These are phyloP conservation scores for Papilio dardanus DNA, from an alignment of 1,140 invertebrate species.

Conservation along the genomic window DNA sequence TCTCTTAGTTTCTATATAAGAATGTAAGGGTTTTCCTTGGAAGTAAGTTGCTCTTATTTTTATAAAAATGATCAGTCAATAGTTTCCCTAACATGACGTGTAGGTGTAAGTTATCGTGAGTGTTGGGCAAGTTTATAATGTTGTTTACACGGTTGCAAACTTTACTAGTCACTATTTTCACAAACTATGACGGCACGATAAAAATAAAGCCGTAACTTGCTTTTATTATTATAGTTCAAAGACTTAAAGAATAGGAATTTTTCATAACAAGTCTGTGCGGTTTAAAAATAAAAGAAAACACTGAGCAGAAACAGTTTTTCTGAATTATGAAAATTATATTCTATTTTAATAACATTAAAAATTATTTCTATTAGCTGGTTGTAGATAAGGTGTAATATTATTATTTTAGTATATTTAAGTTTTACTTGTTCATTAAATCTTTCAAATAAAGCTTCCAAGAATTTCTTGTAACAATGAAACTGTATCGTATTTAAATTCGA, in stretches of 20 bases:
- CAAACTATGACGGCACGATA: slow-evolving; percentile 46
- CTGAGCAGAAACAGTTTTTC: background rate
- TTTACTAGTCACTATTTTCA: slow-evolving; percentile 41
- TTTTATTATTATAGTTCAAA: slow-evolving; percentile 33
- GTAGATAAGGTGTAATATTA: no score
- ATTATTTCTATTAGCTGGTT: background rate
- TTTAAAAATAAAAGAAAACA: slow-evolving; percentile 6
- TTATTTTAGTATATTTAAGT: no score
- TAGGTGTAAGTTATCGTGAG: background rate
- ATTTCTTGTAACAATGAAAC: no score
- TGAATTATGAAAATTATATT: background rate
- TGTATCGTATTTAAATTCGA: background rate
- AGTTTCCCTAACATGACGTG: background rate
- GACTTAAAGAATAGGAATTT: slow-evolving; percentile 16
- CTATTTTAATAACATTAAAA: no score
- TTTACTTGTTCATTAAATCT: no score
- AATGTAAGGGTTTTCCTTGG: background rate
- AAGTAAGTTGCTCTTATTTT: background rate
- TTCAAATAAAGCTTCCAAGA: no score
- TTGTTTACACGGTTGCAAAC: slow-evolving; percentile 58
- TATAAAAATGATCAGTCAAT: background rate
- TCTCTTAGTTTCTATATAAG: no score
- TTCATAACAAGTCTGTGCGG: background rate
- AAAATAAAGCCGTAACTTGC: slow-evolving; percentile 51
- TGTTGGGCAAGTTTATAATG: slow-evolving; percentile 48